phyloP scores from a whole-genome alignment of 2,797 vertebrate genomes.

The Lagocephalus sceleratus region DNA sequence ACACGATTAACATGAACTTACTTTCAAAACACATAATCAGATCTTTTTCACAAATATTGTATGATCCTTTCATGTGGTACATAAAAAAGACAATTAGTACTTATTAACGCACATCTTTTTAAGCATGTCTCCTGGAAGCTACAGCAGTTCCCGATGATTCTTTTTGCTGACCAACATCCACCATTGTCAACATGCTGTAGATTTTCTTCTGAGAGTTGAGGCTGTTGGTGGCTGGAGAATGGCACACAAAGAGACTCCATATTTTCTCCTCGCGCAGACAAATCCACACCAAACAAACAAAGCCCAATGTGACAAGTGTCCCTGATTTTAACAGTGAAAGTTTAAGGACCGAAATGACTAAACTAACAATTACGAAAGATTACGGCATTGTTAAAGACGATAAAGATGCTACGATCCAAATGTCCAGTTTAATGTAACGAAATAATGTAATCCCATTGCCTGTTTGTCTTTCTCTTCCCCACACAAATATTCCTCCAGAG shows the following conservation, averaged over 20 bases:
- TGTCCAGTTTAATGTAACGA: constrained; percentile 34
- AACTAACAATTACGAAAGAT: constrained; percentile 23
- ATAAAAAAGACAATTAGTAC: neutral
- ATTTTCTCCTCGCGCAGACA: too few relatives aligned
- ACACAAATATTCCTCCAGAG: constrained; percentile 35
- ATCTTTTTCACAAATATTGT: neutral
- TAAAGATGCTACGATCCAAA: constrained; percentile 35
- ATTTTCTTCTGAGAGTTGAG: neutral
- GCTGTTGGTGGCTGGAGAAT: constrained; percentile 1
- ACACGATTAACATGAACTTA: constrained; percentile 45
- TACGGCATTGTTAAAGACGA: constrained; percentile 55
- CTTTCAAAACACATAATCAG: constrained; percentile 25
- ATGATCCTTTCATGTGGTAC: constrained; percentile 5
- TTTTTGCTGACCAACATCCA: neutral
- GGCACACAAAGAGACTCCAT: too few relatives aligned
- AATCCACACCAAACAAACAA: too few relatives aligned
- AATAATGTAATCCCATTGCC: constrained; percentile 65
- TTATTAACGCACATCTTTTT: constrained; percentile 11
- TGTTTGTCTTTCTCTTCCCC: constrained; percentile 15
- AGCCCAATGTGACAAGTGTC: neutral
- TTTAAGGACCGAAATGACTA: constrained; percentile 17
- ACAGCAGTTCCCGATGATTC: neutral
- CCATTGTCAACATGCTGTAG: too few relatives aligned
- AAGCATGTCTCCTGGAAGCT: constrained; percentile 2
- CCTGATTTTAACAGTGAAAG: constrained; percentile 29